Percentiles rank a stretch among this genome's conserved stretches.
Evolutionary conservation across 2,797 vertebrate genomes (phyloP).

Genomic region (Ambastaia sidthimunki): DNA sequence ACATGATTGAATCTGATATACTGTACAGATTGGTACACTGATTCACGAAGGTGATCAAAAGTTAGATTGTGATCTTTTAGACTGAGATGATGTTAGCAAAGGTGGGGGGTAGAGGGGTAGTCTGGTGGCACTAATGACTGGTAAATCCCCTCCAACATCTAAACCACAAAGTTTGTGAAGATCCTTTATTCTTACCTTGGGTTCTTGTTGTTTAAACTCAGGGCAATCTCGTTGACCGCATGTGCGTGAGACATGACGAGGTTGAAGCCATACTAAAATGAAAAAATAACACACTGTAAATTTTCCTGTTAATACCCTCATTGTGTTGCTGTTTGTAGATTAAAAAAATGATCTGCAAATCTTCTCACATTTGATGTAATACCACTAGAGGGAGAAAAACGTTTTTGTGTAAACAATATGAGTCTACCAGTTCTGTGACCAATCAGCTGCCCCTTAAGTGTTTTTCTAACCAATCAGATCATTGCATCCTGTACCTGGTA

Average conservation of each 20-base stretch:
- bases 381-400: constrained; percentile 46
- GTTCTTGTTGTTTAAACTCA: constrained; percentile 97
- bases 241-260: constrained; percentile 97
- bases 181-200: constrained; percentile 81
- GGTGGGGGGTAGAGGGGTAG: no score
- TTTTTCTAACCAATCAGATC: constrained; percentile 10
- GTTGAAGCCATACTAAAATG: constrained; percentile 93
- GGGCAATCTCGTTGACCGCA: constrained; percentile 97
- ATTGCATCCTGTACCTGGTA: constrained; percentile 85
- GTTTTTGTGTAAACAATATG: neutral
- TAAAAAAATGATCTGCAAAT: neutral
- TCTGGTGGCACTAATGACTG: neutral
- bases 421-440: neutral
- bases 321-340: neutral
- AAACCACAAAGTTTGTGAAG: neutral
- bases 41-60: no score
- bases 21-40: neutral
- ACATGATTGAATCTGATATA: neutral
- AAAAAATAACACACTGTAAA: constrained; percentile 18
- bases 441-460: neutral
- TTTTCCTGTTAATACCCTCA: neutral
- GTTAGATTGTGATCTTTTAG: no score
- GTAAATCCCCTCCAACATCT: neutral
- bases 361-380: neutral
- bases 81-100: no score